phyloP scores from a whole-genome alignment of 1,140 invertebrate species.

The Penaeus chinensis region DNA sequence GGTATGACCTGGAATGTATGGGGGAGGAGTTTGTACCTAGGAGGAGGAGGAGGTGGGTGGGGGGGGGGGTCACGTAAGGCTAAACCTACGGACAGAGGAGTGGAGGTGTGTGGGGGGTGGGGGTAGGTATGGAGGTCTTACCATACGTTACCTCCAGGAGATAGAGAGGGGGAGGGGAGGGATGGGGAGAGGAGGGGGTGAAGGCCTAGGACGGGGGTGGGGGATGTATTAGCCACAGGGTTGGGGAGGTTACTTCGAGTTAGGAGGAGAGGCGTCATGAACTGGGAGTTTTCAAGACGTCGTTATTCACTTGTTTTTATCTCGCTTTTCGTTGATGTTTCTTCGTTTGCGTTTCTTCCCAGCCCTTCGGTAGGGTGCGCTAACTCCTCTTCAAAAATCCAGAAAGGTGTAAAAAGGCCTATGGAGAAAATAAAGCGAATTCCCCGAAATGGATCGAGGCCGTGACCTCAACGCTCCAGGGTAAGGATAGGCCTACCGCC shows the following conservation, averaged over 20 bases:
- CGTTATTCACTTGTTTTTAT: no score
- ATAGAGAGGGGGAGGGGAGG: neutral
- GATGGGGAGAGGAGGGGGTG: neutral
- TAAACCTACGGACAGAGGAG: neutral
- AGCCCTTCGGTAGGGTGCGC: no score
- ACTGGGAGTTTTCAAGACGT: no score
- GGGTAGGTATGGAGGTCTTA: neutral
- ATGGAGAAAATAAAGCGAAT: neutral
- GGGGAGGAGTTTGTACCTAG: neutral
- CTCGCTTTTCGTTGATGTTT: no score
- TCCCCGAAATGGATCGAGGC: neutral
- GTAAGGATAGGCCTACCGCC: slow-evolving; percentile 7
- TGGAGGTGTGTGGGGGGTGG: neutral
- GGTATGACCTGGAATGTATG: neutral
- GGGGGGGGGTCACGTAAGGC: neutral
- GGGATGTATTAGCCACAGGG: neutral
- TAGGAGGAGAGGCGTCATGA: neutral
- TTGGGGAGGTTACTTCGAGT: neutral
- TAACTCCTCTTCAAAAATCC: neutral
- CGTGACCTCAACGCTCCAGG: neutral
- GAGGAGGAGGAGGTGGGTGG: neutral
- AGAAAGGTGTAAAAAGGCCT: neutral
- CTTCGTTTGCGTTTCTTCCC: no score
- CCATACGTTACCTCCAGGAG: neutral
- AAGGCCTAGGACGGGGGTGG: neutral